Conservation (phyloP, 2,888 invertebrate genomes). For the Melitaea athalia region DNA sequence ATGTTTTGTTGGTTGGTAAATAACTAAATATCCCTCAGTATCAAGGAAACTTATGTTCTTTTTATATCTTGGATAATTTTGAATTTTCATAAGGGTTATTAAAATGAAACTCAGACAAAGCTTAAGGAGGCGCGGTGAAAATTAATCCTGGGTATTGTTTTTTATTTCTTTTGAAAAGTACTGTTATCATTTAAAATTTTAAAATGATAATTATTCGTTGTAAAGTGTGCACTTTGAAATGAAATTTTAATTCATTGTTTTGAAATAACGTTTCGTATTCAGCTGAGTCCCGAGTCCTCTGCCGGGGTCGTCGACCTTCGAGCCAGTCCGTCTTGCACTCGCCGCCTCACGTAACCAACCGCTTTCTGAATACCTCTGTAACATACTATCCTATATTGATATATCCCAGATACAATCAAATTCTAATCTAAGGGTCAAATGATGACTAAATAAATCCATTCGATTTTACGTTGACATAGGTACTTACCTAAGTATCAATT, state of each 20-base stretch:
- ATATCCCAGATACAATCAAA: neutral
- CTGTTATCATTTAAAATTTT: neutral
- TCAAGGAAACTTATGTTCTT: neutral
- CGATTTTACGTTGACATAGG: neutral
- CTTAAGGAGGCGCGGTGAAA: neutral
- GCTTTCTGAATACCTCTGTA: constrained; percentile 60
- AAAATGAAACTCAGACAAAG: neutral
- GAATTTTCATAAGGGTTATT: neutral
- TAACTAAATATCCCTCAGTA: neutral
- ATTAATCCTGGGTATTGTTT: neutral
- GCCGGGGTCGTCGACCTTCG: constrained; percentile 71
- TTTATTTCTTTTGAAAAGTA: neutral
- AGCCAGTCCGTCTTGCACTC: constrained; percentile 79
- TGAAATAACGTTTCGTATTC: constrained; percentile 64
- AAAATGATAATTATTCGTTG: constrained; percentile 6
- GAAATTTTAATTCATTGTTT: constrained; percentile 36
- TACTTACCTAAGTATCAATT: neutral
- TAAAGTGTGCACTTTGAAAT: constrained; percentile 9
- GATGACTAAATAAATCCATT: neutral
- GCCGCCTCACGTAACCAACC: constrained; percentile 73
- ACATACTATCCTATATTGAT: constrained; percentile 24
- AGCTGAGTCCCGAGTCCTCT: constrained; percentile 76
- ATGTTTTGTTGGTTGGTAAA: neutral
- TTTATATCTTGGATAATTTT: neutral
- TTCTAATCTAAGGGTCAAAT: neutral